A percentile compares a stretch with the other conserved stretches of the same genome.
Evolutionary conservation across 2,888 invertebrate species (phyloP).

Genomic region (Agriopis aurantiaria): DNA sequence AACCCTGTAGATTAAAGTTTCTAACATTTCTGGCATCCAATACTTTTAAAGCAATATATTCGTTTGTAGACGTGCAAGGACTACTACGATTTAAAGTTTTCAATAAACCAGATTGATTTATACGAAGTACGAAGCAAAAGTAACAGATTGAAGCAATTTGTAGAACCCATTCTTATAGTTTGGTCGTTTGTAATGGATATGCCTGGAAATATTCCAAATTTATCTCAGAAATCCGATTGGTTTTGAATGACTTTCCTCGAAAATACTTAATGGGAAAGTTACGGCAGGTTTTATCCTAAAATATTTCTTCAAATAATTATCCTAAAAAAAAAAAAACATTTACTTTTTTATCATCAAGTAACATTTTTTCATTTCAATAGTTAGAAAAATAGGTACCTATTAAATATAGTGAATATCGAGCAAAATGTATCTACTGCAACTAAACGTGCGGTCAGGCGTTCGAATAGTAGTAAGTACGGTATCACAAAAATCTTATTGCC

Average conservation of each 20-base stretch:
- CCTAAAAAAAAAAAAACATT: no score
- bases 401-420: no score
- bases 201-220: constrained; percentile 27
- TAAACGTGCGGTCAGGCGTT: no score
- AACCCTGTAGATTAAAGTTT: not conserved
- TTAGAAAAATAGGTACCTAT: not conserved
- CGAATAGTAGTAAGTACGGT: no score
- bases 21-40: not conserved
- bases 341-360: not conserved
- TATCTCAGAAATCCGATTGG: constrained; percentile 15
- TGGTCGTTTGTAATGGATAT: constrained; percentile 25
- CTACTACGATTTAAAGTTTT: constrained; percentile 12
- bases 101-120: constrained; percentile 15
- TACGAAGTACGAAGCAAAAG: constrained; percentile 14
- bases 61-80: not conserved
- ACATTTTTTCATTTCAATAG: not conserved
- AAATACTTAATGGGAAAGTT: constrained; percentile 7
- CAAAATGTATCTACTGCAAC: no score
- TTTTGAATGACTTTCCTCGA: constrained; percentile 16
- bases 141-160: constrained; percentile 21
- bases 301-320: not conserved
- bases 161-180: constrained; percentile 19
- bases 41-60: constrained; percentile 13
- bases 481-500: no score
- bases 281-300: not conserved